phyloP scores from a whole-genome alignment of 2,113 vertebrate species.

The Elephas maximus region DNA sequence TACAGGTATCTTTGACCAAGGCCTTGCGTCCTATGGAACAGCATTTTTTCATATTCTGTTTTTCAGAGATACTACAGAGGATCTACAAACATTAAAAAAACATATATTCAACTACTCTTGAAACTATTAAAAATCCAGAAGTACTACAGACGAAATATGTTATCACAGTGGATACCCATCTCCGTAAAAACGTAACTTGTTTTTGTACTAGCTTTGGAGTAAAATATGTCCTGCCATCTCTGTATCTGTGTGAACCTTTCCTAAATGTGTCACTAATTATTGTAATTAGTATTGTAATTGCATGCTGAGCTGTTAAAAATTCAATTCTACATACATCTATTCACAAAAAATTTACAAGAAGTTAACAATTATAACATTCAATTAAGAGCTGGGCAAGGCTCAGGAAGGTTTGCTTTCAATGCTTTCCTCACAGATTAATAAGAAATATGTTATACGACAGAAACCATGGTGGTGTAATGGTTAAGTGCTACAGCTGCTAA shows the following conservation, averaged over 20 bases:
- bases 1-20: constrained; percentile 12
- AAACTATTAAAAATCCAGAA: constrained; percentile 27
- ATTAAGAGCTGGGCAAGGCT: background rate
- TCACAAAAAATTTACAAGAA: constrained; percentile 58
- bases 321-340: background rate
- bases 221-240: constrained; percentile 39
- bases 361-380: constrained; percentile 14
- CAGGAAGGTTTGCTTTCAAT: background rate
- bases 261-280: background rate
- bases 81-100: background rate
- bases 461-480: too few species aligned
- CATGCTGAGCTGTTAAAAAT: constrained; percentile 12
- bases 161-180: background rate
- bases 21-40: background rate
- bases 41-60: constrained; percentile 13
- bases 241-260: background rate
- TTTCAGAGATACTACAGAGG: background rate
- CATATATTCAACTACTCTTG: constrained; percentile 16
- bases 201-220: background rate
- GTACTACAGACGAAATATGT: constrained; percentile 8
- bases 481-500: too few species aligned
- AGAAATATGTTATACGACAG: background rate
- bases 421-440: background rate
- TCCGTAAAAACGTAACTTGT: constrained; percentile 23
- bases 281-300: background rate